These are phyloP conservation scores for Eugnorisma glareosa DNA, from an alignment of 2,888 invertebrate genomes.

Conservation along the genomic window DNA sequence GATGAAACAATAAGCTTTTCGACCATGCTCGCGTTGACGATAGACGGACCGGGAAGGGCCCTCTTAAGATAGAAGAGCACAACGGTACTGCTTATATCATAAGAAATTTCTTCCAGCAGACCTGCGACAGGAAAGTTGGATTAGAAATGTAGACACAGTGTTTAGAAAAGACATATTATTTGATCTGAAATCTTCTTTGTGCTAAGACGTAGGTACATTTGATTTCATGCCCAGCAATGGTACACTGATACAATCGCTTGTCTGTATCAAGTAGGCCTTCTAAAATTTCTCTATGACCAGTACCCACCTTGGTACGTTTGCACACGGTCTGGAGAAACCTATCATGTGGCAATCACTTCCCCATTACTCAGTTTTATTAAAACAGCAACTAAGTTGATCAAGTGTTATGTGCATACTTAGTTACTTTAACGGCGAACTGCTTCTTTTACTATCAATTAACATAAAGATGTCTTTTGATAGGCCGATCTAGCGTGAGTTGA, in stretches of 20 bases:
- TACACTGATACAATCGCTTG: background rate
- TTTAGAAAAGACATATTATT: no score
- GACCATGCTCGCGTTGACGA: no score
- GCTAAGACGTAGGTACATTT: background rate
- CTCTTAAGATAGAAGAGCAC: no score
- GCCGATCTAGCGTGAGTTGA: slow-evolving; percentile 13
- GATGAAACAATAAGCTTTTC: no score
- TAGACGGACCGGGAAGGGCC: no score
- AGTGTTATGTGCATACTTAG: slow-evolving; percentile 28
- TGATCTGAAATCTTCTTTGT: background rate
- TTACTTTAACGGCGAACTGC: slow-evolving; percentile 15
- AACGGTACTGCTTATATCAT: no score
- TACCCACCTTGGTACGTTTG: slow-evolving; percentile 11
- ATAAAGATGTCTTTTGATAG: slow-evolving; percentile 49
- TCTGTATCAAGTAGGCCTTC: slow-evolving; percentile 29
- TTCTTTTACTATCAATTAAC: slow-evolving; percentile 34
- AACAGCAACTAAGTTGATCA: slow-evolving; percentile 44
- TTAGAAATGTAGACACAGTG: no score
- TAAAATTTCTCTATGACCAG: background rate
- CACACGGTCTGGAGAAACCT: slow-evolving; percentile 46
- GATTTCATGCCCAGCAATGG: background rate
- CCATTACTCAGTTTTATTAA: slow-evolving; percentile 51
- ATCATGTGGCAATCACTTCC: slow-evolving; percentile 46
- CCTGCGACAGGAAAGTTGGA: no score
- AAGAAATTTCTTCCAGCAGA: no score